Conservation (phyloP, 2,888 invertebrate species). For the Craniophora ligustri region DNA sequence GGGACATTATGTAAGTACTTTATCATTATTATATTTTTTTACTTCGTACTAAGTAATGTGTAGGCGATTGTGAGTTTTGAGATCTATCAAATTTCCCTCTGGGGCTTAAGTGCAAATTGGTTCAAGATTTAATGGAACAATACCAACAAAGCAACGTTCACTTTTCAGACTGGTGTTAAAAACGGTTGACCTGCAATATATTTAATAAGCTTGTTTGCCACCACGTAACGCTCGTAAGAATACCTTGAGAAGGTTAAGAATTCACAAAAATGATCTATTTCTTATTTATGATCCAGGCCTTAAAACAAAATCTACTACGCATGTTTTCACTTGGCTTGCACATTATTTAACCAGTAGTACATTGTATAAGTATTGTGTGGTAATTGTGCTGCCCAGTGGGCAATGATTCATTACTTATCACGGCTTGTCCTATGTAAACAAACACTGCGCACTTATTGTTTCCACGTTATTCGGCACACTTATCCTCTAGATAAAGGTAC, state of each 20-base stretch:
- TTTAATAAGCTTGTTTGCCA: not conserved
- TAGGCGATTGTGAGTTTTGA: not conserved
- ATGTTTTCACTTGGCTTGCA: conserved; percentile 33
- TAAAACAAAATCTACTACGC: conserved; percentile 20
- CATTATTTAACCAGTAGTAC: conserved; percentile 37
- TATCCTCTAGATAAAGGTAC: conserved; percentile 16
- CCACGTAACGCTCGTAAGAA: not conserved
- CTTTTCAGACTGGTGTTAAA: not conserved
- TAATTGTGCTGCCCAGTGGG: conserved; percentile 43
- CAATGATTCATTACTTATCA: conserved; percentile 56
- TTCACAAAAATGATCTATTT: conserved; percentile 19
- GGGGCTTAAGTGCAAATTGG: not conserved
- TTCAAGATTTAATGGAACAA: too few relatives aligned
- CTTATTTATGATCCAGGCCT: conserved; percentile 11
- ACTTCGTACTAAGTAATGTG: not conserved
- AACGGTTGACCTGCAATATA: not conserved
- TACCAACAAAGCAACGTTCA: too few relatives aligned
- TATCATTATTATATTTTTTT: not conserved
- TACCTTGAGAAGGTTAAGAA: conserved; percentile 8
- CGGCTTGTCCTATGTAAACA: conserved; percentile 50
- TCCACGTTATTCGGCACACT: conserved; percentile 29
- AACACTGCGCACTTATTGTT: conserved; percentile 56
- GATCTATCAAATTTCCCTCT: not conserved
- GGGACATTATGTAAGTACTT: not conserved
- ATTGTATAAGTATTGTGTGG: conserved; percentile 54